phyloP scores from a whole-genome alignment of 2,113 vertebrate species.

The Bagarius yarrelli region DNA sequence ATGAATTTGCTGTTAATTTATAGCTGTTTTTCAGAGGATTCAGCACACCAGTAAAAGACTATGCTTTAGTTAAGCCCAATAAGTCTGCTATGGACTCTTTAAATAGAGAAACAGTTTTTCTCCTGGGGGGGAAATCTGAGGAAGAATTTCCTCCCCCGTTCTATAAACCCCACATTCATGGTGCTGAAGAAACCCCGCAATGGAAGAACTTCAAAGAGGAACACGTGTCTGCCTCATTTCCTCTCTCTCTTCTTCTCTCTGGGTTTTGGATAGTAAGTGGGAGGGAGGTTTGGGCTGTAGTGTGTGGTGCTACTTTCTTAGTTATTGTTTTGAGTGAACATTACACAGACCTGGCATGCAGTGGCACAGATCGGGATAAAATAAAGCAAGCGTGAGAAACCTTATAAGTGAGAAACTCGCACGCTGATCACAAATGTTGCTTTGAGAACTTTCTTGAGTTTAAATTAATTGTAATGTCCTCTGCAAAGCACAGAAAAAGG shows the following conservation, averaged over 20 bases:
- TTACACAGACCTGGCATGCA: conserved; percentile 1
- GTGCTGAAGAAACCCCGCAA: conserved; percentile 37
- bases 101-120: conserved; percentile 52
- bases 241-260: conserved; percentile 51
- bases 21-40: neutral
- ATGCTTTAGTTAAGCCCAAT: conserved; percentile 32
- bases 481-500: neutral
- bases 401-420: neutral
- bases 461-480: neutral
- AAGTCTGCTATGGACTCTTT: conserved; percentile 49
- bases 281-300: neutral
- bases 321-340: conserved; percentile 19
- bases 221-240: conserved; percentile 62
- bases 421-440: neutral
- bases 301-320: neutral
- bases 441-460: neutral
- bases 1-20: conserved; percentile 16
- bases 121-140: conserved; percentile 49
- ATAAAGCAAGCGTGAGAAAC: conserved; percentile 9
- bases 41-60: neutral
- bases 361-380: conserved; percentile 12
- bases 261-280: neutral
- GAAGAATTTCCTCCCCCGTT: conserved; percentile 56
- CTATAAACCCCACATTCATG: conserved; percentile 46
- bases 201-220: conserved; percentile 66